Conservation (phyloP, 2,797 vertebrate genomes). For the Xyrichtys novacula region DNA sequence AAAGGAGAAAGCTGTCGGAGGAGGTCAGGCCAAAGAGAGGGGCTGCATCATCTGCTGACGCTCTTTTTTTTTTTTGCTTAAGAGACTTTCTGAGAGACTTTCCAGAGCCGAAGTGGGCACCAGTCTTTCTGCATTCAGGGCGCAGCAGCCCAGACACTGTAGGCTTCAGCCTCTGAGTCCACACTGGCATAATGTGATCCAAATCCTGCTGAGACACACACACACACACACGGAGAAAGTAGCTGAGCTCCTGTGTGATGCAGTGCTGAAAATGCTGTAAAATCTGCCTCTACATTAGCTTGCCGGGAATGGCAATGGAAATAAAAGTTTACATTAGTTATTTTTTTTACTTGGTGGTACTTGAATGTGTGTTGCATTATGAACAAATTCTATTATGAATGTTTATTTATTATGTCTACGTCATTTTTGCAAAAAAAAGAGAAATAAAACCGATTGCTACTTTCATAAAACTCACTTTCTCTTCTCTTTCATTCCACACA, state of each 20-base stretch:
- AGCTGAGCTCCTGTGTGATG: constrained; percentile 29
- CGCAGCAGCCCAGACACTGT: constrained; percentile 7
- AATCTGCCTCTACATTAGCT: constrained; percentile 47
- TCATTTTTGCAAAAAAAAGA: constrained; percentile 65
- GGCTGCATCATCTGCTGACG: constrained; percentile 95
- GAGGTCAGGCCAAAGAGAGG: constrained; percentile 90
- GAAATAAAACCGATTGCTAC: constrained; percentile 63
- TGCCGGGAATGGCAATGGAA: constrained; percentile 24
- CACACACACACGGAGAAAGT: too few species aligned
- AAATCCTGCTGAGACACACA: constrained; percentile 1
- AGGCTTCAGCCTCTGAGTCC: neutral
- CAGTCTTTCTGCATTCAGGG: constrained; percentile 6
- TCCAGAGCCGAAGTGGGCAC: neutral
- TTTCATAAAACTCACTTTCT: constrained; percentile 44
- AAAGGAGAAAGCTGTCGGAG: constrained; percentile 91
- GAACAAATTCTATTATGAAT: constrained; percentile 76
- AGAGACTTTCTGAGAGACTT: constrained; percentile 36
- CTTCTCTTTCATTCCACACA: constrained; percentile 28
- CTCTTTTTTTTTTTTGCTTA: neutral
- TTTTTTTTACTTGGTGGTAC: constrained; percentile 49
- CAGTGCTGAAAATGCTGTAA: constrained; percentile 61
- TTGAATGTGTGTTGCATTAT: constrained; percentile 66
- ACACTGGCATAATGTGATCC: constrained; percentile 7
- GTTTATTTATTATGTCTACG: constrained; percentile 77
- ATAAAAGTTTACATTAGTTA: constrained; percentile 74